phyloP scores from a whole-genome alignment of 2,113 vertebrate genomes.

The Podiceps cristatus region DNA sequence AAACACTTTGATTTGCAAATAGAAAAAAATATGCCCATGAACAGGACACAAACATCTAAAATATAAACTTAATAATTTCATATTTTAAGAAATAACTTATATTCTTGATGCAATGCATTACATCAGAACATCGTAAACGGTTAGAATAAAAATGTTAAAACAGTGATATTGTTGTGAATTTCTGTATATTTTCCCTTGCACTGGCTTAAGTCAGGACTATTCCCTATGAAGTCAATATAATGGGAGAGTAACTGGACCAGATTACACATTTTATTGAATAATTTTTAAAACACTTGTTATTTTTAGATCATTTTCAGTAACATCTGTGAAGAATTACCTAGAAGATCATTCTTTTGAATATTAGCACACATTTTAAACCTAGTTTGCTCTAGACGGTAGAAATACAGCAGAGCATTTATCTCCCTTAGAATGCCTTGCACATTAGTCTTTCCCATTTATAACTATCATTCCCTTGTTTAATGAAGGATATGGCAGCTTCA shows the following conservation, averaged over 20 bases:
- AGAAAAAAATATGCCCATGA: neutral
- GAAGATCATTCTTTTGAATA: neutral
- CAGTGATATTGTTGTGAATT: neutral
- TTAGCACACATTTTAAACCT: neutral
- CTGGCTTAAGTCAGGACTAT: neutral
- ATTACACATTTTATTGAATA: neutral
- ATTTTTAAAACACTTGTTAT: neutral
- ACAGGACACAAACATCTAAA: neutral
- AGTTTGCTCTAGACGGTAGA: neutral
- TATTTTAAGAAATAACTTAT: neutral
- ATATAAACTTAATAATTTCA: neutral
- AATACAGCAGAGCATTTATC: neutral
- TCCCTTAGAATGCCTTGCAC: neutral
- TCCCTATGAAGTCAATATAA: neutral
- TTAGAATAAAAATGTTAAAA: neutral
- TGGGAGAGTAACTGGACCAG: neutral
- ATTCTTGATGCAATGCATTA: neutral
- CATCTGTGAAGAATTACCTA: neutral
- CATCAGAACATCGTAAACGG: neutral
- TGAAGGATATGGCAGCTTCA: neutral
- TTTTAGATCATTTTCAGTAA: neutral
- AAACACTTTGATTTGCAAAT: neutral
- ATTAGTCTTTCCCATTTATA: neutral
- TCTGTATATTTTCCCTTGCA: neutral
- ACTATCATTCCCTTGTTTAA: neutral